Evolutionary conservation across 2,113 vertebrate species (phyloP), one percentile per base, ranked within the genome.

Genomic region (Pantherophis guttatus): DNA sequence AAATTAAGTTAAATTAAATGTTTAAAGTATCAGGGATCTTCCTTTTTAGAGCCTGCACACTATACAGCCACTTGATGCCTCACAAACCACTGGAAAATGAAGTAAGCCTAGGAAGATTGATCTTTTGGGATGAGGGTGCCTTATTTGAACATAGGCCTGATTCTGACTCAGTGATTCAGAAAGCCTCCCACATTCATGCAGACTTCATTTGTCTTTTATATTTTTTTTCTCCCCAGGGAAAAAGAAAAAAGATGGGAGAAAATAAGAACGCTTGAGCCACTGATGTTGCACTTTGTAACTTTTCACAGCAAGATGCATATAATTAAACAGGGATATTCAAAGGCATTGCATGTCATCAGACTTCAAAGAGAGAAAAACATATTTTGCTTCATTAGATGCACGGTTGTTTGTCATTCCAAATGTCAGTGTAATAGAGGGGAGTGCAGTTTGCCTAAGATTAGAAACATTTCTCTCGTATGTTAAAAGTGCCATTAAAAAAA

Each of bases 371-470:
- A 26, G 48, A 53, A 65, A 90, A 92, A 88, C 91, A 53, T 89
- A 93, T 86, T 59, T 90, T 92, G 65, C 88, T 86, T 85, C 92
- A 90, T 93, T 93, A 90, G 88, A 59, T 26, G 44, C 91, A 89
- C 62, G n/a, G 91, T 92, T 89, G 91, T 92, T 92, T 89, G 91
- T 92, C 92, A 93, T 90, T 93, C 58, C 52, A 86, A 90, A 93
- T 90, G 88, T 57, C 50, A 50, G 19, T 50, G 54, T 52, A 86
- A 33, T 19, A 59, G 65, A 93, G 44, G 17, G 52, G 54, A 52
- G 29, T 52, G 70, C 26, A 33, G 70, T 33, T 86, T 90, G 88
- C 70, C 48, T 59, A 44, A 33, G 54, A 59, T 86, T 86, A 90
- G 8, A 59, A 59, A 86, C 70, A 52, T 85, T 93, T 90, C 39